These are phyloP conservation scores for Pyrrhia umbra DNA, from an alignment of 2,888 invertebrate species.

Conservation along the genomic window DNA sequence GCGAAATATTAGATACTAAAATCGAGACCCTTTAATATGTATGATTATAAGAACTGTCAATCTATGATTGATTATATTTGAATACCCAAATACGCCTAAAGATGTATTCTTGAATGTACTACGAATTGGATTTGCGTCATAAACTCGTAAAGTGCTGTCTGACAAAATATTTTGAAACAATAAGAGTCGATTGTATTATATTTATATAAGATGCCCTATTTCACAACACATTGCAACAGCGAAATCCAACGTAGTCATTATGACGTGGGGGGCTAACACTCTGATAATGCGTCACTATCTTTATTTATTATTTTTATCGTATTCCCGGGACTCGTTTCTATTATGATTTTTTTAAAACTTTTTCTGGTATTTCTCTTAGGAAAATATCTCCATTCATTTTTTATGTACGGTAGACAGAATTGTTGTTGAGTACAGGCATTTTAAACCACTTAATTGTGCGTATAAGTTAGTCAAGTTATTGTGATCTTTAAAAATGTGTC, in stretches of 20 bases:
- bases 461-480: too few relatives aligned
- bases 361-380: constrained; percentile 13
- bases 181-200: constrained; percentile 20
- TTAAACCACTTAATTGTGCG: not conserved
- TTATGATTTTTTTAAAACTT: constrained; percentile 1
- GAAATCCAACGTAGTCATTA: constrained; percentile 33
- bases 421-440: not conserved
- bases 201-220: constrained; percentile 29
- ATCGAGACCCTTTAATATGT: not conserved
- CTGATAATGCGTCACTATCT: constrained; percentile 18
- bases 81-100: not conserved
- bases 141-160: constrained; percentile 1
- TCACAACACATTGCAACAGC: constrained; percentile 52
- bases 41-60: not conserved
- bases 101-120: not conserved
- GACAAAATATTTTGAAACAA: constrained; percentile 3
- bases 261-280: constrained; percentile 20
- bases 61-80: not conserved
- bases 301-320: constrained; percentile 33
- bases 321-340: constrained; percentile 17
- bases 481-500: not conserved
- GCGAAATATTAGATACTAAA: not conserved
- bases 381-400: constrained; percentile 12
- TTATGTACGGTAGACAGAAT: not conserved
- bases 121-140: not conserved